phyloP scores from a whole-genome alignment of 1,140 invertebrate genomes.

The Meteorus sp. region DNA sequence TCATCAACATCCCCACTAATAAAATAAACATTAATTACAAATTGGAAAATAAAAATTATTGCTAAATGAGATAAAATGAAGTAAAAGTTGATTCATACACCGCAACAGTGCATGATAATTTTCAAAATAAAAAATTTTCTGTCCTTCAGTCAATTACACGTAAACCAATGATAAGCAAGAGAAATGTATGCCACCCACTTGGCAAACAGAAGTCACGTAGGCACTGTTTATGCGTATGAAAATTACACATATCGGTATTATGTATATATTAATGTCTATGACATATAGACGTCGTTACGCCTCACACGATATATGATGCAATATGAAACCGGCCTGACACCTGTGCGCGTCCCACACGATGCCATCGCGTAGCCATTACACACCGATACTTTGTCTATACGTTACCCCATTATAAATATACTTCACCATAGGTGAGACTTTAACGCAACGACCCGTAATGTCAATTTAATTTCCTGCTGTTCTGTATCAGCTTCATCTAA shows the following conservation, averaged over 20 bases:
- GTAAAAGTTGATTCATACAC: no score
- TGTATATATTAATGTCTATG: slow-evolving; percentile 6
- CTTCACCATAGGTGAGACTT: slow-evolving; percentile 16
- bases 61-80: no score
- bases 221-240: background rate
- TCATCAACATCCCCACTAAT: no score
- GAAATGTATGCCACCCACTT: background rate
- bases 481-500: background rate
- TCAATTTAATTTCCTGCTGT: slow-evolving; percentile 47
- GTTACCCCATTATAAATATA: background rate
- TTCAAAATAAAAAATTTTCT: no score
- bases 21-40: no score
- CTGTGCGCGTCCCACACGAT: slow-evolving; percentile 49
- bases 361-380: slow-evolving; percentile 12
- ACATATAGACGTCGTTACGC: slow-evolving; percentile 27
- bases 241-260: no score
- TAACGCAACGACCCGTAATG: slow-evolving; percentile 41
- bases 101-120: background rate
- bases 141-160: no score
- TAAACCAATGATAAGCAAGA: no score
- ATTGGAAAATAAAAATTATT: no score
- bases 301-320: slow-evolving; percentile 13
- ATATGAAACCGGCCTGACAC: slow-evolving; percentile 44
- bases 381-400: no score
- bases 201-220: background rate